Evolutionary conservation across 2,797 vertebrate species (phyloP), one percentile per base, ranked within the genome.

Genomic region (Danio aesculapii): DNA sequence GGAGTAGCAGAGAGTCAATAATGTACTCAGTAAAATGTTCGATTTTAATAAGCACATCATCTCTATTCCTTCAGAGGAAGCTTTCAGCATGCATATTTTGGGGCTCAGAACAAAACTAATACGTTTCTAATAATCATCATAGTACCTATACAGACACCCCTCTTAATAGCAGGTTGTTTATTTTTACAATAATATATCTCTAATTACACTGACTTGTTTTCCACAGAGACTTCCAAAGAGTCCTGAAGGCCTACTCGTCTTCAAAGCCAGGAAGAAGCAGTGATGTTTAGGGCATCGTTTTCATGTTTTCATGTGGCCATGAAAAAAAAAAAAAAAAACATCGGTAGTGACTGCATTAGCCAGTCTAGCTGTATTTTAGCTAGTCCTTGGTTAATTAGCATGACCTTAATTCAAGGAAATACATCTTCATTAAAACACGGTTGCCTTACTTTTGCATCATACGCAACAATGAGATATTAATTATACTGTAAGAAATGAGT

Each of bases 21-120:
- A 69, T 83, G 80, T 70, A 69, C 30, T 61, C 30, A 30, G 30
- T 30, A 30, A 30, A 81, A 83, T 77, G 76, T 13, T 62, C 62
- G 81, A 68, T 3, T 67, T 80, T 86, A 81, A 89, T 78, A 77
- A 58, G 19, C 61, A 70, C 73, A 64, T 75, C 59, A n/a, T 76
- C 63, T 83, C 57, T 75, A 73, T 55, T 39, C 44, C 71, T 82
- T 84, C 66, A 66, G 19, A 66, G 64, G 49, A 49, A 47, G 84
- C 81, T 81, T 76, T 89, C 81, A 89, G 70, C 63, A 50, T 9
- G 16, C n/a, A 1, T 64, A 44, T 11, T 53, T 50, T 19, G 52
- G 8, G 76, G 86, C 61, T 84, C 44, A 43, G 19, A 71, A 62
- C 59, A 59, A 59, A 59, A 39, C 58, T 14, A 13, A 59, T 59